These are phyloP conservation scores for Podarcis lilfordi DNA, from an alignment of 2,797 vertebrate genomes.

Conservation along the genomic window DNA sequence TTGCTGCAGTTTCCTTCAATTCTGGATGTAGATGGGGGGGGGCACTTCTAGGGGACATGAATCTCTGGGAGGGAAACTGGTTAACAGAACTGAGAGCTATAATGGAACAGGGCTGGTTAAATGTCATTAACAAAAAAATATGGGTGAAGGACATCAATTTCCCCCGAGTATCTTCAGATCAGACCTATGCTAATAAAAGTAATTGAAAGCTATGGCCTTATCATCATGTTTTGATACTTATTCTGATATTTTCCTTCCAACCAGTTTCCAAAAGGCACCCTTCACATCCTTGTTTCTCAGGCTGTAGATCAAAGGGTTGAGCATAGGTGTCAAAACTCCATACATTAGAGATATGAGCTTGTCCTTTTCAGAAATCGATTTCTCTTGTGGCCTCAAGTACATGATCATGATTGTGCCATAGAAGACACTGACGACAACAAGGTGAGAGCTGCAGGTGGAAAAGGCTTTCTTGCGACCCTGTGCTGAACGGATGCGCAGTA, in stretches of 20 bases:
- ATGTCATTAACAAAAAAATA: too few relatives aligned
- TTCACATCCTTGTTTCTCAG: too few relatives aligned
- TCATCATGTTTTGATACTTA: not conserved
- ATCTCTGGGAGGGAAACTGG: too few relatives aligned
- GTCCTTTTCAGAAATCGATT: slow-evolving; percentile 40
- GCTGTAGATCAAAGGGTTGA: slow-evolving; percentile 39
- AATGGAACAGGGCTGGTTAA: too few relatives aligned
- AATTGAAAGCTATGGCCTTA: too few relatives aligned
- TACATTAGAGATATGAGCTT: slow-evolving; percentile 55
- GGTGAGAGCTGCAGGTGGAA: slow-evolving; percentile 78
- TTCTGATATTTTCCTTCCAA: not conserved
- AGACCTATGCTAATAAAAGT: too few relatives aligned
- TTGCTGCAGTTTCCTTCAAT: too few relatives aligned
- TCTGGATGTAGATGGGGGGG: too few relatives aligned
- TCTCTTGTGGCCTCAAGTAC: slow-evolving; percentile 56
- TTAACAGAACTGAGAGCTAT: too few relatives aligned
- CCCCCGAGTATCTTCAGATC: too few relatives aligned
- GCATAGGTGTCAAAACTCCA: slow-evolving; percentile 52
- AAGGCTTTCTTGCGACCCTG: slow-evolving; percentile 72
- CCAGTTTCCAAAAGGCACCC: slow-evolving; percentile 36
- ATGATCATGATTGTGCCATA: slow-evolving; percentile 58
- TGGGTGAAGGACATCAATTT: too few relatives aligned
- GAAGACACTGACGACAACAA: slow-evolving; percentile 69
- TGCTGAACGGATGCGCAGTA: slow-evolving; percentile 67
- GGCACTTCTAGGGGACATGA: too few relatives aligned